Evolutionary conservation across 2,888 invertebrate species (phyloP), one percentile per base, ranked within the genome.

Genomic region (Tachina grossa): DNA sequence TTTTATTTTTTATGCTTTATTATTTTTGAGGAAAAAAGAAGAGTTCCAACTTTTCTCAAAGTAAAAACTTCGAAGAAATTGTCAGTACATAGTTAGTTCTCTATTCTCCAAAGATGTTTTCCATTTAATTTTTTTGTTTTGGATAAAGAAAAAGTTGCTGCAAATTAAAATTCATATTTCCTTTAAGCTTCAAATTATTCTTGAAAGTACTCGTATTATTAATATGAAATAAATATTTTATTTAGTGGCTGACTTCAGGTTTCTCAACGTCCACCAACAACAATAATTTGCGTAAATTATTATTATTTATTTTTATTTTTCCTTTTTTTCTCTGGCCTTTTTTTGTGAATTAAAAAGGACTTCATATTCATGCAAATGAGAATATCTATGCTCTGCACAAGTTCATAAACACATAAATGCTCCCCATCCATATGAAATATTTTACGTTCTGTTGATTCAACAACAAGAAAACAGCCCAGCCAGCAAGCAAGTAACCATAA

Each of bases 281-380:
- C 65, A 80, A 45, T 53, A 80, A 74, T 80, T 75, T 81, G 22
- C 74, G 68, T 66, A 75, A 75, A 68, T 75, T 81, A 45, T 63
- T 63, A 39, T 79, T n/a, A n/a, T 61, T 14, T 57, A n/a, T 41
- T 68, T 77, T 57, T 19, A 6, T 16, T 14, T 45, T 16, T 31
- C 31, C 31, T 19, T 16, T 43, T n/a, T 39, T 55, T 14, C 31
- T n/a, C 14, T 19, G n/a, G 39, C 43, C 61, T 78, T 68, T n/a
- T 39, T 71, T 79, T 71, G 55, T 63, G 45, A 9, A 51, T 53
- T 65, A 19, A n/a, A 19, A 66, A 51, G 14, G 13, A 68, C 49
- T 1, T 49, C 49, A 19, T n/a, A 16, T 65, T 49, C 49, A 19
- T n/a, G 13, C 55, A 65, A 65, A 45, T 14, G n/a, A 39, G 31